These are phyloP conservation scores for Tiliqua scincoides DNA, from an alignment of 2,113 vertebrate species.

Conservation along the genomic window DNA sequence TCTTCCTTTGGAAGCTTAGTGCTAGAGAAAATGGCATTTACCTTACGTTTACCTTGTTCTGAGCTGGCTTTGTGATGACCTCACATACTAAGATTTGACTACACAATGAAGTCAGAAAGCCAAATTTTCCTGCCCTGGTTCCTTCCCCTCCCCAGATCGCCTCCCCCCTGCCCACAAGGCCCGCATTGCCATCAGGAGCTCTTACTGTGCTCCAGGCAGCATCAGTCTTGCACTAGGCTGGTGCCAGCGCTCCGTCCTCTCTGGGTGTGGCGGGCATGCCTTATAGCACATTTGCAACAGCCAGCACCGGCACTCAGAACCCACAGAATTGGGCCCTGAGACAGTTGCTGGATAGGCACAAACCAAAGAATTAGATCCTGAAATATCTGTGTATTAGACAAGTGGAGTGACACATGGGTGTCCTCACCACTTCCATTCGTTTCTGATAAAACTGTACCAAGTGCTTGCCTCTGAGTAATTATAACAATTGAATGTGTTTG, in stretches of 20 bases:
- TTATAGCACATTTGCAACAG: too few species aligned
- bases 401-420: background rate
- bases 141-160: too few species aligned
- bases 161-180: too few species aligned
- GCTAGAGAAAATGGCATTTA: background rate
- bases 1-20: background rate
- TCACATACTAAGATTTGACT: background rate
- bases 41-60: background rate
- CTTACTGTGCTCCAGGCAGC: too few species aligned
- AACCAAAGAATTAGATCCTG: background rate
- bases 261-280: too few species aligned
- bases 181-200: too few species aligned
- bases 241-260: too few species aligned
- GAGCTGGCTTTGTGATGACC: background rate
- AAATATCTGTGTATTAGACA: background rate
- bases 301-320: too few species aligned
- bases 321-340: too few species aligned
- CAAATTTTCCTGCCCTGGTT: background rate
- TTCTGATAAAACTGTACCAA: fast-evolving
- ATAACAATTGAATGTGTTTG: background rate
- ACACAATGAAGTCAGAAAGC: background rate
- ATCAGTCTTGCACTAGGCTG: too few species aligned
- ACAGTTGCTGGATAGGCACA: too few species aligned
- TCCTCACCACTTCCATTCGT: background rate
- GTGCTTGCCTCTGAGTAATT: constrained; percentile 37